Evolutionary conservation across 2,797 vertebrate genomes (phyloP).

Genomic region (Micromesistius poutassou): DNA sequence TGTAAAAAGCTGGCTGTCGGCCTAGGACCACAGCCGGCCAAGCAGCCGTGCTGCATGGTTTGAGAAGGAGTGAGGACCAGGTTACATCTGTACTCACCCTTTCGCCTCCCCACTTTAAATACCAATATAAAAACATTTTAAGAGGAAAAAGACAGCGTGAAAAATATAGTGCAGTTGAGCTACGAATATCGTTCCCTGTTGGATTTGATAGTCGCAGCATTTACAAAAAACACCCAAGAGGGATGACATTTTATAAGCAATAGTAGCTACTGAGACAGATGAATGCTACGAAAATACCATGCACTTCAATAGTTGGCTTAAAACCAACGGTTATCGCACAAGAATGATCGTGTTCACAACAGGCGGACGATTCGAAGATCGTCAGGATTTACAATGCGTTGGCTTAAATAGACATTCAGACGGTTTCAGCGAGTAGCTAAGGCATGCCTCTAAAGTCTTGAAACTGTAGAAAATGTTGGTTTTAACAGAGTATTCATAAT

Average conservation of each 20-base stretch:
- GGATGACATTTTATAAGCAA: constrained; percentile 4
- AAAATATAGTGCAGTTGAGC: constrained; percentile 23
- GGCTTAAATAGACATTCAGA: constrained; percentile 30
- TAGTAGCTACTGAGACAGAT: constrained; percentile 20
- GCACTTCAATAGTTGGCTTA: constrained; percentile 23
- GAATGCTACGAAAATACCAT: constrained; percentile 27
- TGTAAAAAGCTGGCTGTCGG: not conserved
- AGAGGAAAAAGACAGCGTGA: constrained; percentile 10
- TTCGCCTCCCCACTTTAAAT: constrained; percentile 7
- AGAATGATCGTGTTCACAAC: constrained; percentile 21
- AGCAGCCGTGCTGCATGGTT: not conserved
- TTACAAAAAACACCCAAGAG: constrained; percentile 21
- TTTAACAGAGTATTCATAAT: not conserved
- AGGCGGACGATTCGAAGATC: constrained; percentile 20
- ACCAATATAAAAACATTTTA: constrained; percentile 33
- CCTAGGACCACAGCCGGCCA: not conserved
- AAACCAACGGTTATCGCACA: constrained; percentile 18
- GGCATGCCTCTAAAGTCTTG: constrained; percentile 44
- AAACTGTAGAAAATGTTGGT: not conserved
- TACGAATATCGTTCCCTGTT: not conserved
- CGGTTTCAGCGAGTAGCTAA: constrained; percentile 32
- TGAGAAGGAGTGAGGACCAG: not conserved
- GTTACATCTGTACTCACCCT: not conserved
- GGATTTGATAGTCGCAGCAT: constrained; percentile 15
- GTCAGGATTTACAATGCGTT: constrained; percentile 30